Percentiles rank a stretch among this genome's conserved stretches.
Conservation (phyloP, 2,888 invertebrate genomes). For the Drosophila colorata region DNA sequence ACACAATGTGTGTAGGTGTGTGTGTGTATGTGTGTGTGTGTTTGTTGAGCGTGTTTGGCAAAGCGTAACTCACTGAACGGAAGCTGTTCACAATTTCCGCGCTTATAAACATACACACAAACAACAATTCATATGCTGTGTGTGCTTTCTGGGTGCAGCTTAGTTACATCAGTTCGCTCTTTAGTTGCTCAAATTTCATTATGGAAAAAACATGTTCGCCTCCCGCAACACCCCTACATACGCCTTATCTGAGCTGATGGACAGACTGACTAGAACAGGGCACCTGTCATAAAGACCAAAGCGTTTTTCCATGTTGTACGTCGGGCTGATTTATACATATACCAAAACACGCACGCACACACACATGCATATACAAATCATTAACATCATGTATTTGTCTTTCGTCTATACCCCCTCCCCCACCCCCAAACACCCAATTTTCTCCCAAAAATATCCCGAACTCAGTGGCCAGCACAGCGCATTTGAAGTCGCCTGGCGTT, state of each 20-base stretch:
- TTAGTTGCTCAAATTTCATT: constrained; percentile 40
- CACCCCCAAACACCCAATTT: background rate
- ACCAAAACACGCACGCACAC: constrained; percentile 3
- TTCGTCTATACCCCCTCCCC: constrained; percentile 37
- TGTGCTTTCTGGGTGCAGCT: constrained; percentile 22
- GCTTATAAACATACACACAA: constrained; percentile 28
- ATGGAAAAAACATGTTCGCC: constrained; percentile 57
- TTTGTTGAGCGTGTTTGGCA: constrained; percentile 18
- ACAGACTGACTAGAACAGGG: constrained; percentile 18
- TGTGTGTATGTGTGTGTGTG: constrained; percentile 8
- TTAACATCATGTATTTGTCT: constrained; percentile 64
- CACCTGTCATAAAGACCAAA: constrained; percentile 58
- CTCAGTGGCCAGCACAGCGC: constrained; percentile 84
- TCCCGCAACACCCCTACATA: background rate
- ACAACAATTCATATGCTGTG: constrained; percentile 9
- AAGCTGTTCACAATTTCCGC: constrained; percentile 55
- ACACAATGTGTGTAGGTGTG: constrained; percentile 6
- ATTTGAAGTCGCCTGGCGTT: constrained; percentile 68
- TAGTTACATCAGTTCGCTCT: constrained; percentile 49
- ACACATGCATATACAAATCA: constrained; percentile 47
- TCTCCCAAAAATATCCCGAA: constrained; percentile 4
- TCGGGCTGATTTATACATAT: constrained; percentile 38
- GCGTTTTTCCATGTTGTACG: constrained; percentile 60
- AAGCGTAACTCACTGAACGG: constrained; percentile 26
- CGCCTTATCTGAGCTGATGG: constrained; percentile 15